Evolutionary conservation across 2,888 invertebrate species (phyloP), one percentile per base, ranked within the genome.

Genomic region (Rhodophaea formosa): DNA sequence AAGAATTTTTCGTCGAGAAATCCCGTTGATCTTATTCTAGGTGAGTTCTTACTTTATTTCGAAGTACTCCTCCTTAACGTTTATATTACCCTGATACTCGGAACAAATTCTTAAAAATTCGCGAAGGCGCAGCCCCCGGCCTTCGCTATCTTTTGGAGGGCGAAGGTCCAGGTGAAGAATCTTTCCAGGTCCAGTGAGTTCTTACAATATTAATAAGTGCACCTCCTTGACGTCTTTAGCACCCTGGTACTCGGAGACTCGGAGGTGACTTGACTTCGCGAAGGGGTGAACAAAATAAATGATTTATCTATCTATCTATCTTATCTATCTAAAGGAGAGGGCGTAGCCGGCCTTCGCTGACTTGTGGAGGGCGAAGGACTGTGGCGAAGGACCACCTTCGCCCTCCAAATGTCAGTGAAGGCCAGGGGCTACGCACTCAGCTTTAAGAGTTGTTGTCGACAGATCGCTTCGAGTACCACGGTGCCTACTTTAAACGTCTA

Each of bases 1-100:
- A n/a, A n/a, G n/a, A n/a, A n/a, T n/a, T n/a, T n/a, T n/a, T n/a
- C n/a, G n/a, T n/a, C n/a, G n/a, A n/a, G n/a, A n/a, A n/a, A 95
- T 5, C 97, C 97, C 0, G 95, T 98, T 53, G 94, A 96, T 63
- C 86, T 92, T 0, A 95, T 97, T 67, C 79, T 97, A 32, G 89
- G 92, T 78, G 75, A 82, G 69, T 58, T 6, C 32, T 30, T 35
- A 35, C 10, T n/a, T n/a, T n/a, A n/a, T n/a, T n/a, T n/a, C 2
- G 2, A 23, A 2, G 5, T 23, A 23, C 23, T n/a, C n/a, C n/a
- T n/a, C n/a, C n/a, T n/a, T n/a, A n/a, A n/a, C n/a, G n/a, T n/a
- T n/a, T n/a, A n/a, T n/a, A n/a, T n/a, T 0, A 57, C 68, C 0
- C 59, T 84, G 0, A 65, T 86, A 0, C 62, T 84, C 7, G 86